These are phyloP conservation scores for Neolamprologus caudopunctatus DNA, from an alignment of 2,113 vertebrate species.

Conservation along the genomic window DNA sequence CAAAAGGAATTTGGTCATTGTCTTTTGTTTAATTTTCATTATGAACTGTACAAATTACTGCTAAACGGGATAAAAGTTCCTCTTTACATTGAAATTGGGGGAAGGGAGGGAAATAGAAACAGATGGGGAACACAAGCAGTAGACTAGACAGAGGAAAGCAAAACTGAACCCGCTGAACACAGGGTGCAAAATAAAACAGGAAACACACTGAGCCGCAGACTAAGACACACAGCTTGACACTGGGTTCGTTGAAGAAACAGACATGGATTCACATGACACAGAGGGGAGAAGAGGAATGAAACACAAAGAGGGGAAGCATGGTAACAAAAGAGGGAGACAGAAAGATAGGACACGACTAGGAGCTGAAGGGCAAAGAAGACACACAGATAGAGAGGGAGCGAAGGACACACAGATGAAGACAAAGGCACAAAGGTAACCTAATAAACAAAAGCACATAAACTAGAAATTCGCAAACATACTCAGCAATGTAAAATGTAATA, in stretches of 20 bases:
- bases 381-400: neutral
- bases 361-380: neutral
- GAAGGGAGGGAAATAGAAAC: neutral
- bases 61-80: neutral
- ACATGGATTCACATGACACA: neutral
- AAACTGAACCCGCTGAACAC: neutral
- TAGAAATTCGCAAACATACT: accelerated
- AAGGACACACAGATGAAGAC: neutral
- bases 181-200: neutral
- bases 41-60: neutral
- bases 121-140: neutral
- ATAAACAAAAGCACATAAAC: neutral
- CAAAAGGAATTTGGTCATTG: neutral
- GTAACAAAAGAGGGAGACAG: neutral
- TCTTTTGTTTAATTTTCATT: neutral
- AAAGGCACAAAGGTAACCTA: neutral
- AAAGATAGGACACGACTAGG: neutral
- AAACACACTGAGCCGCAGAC: neutral
- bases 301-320: neutral
- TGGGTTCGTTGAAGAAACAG: neutral
- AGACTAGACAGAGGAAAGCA: neutral
- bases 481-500: accelerated
- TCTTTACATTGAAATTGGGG: neutral
- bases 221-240: neutral
- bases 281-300: neutral